phyloP scores from a whole-genome alignment of 2,888 invertebrate species.

The Pandemis cinnamomeana region DNA sequence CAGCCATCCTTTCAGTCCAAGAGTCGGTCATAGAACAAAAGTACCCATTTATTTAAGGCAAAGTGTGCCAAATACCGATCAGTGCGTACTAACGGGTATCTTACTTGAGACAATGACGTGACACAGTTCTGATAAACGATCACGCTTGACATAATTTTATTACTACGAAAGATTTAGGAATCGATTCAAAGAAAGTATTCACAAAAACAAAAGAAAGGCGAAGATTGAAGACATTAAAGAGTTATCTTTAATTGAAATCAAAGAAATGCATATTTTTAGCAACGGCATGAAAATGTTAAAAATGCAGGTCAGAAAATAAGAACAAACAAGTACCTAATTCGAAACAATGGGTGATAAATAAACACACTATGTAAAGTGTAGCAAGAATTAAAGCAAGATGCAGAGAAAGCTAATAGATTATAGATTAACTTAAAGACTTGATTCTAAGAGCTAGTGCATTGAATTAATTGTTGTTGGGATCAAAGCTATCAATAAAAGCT shows the following conservation, averaged over 20 bases:
- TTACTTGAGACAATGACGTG: slow-evolving; percentile 48
- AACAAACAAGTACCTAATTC: not conserved
- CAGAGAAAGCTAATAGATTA: slow-evolving; percentile 17
- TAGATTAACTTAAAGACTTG: not conserved
- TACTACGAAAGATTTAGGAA: slow-evolving; percentile 16
- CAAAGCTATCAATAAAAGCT: slow-evolving; percentile 9
- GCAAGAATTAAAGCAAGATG: not conserved
- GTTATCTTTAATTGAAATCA: slow-evolving; percentile 3
- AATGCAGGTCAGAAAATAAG: not conserved
- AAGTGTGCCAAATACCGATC: slow-evolving; percentile 49
- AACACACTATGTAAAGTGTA: not conserved
- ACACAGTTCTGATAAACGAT: slow-evolving; percentile 43
- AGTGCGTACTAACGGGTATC: slow-evolving; percentile 49
- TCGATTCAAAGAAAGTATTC: slow-evolving; percentile 6
- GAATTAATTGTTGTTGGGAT: slow-evolving; percentile 6
- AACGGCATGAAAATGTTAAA: not conserved
- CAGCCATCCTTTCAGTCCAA: slow-evolving; percentile 28
- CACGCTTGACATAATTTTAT: slow-evolving; percentile 40
- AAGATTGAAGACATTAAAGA: not conserved
- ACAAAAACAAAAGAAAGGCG: slow-evolving; percentile 5
- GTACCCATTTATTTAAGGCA: slow-evolving; percentile 46
- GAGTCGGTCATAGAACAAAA: slow-evolving; percentile 32
- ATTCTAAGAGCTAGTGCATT: slow-evolving; percentile 4
- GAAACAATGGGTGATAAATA: too few species aligned
- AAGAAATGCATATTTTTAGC: not conserved